Evolutionary conservation across 2,888 invertebrate genomes (phyloP).

Genomic region (Gasteruption jaculator): DNA sequence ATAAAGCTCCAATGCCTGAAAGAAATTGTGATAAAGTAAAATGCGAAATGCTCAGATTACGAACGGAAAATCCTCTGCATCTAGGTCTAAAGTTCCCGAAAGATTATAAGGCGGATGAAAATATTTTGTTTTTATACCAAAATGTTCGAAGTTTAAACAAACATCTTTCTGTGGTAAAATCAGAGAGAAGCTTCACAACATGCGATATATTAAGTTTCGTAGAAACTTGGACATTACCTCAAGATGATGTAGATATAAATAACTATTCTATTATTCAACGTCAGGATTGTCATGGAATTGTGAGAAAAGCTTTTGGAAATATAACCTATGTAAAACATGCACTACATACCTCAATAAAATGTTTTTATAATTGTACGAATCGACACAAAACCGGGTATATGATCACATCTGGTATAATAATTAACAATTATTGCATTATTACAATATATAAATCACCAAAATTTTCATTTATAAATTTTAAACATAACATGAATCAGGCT

Average conservation of each 20-base stretch:
- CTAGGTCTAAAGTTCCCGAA: conserved; percentile 6
- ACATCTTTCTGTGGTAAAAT: conserved; percentile 6
- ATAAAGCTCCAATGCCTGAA: not conserved
- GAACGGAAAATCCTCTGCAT: conserved; percentile 7
- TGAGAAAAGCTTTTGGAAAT: conserved; percentile 9
- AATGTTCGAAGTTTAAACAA: conserved; percentile 9
- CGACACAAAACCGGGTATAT: conserved; percentile 5
- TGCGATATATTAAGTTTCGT: conserved; percentile 10
- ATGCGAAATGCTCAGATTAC: conserved; percentile 8
- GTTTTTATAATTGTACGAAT: conserved; percentile 6
- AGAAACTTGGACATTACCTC: conserved; percentile 10
- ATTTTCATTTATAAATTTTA: conserved; percentile 7
- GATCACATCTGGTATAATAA: conserved; percentile 6
- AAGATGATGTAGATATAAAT: conserved; percentile 9
- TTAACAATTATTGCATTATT: conserved; percentile 8
- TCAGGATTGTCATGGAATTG: conserved; percentile 3
- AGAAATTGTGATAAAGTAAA: conserved; percentile 6
- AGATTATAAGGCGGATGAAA: conserved; percentile 3
- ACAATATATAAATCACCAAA: conserved; percentile 10
- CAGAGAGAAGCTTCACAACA: conserved; percentile 3
- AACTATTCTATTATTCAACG: conserved; percentile 10
- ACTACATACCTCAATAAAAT: conserved; percentile 1
- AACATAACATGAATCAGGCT: conserved; percentile 1
- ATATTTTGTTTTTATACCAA: conserved; percentile 6
- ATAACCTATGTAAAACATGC: conserved; percentile 5